Conservation (phyloP, 2,797 vertebrate species). For the Notoglanidium macrostoma region DNA sequence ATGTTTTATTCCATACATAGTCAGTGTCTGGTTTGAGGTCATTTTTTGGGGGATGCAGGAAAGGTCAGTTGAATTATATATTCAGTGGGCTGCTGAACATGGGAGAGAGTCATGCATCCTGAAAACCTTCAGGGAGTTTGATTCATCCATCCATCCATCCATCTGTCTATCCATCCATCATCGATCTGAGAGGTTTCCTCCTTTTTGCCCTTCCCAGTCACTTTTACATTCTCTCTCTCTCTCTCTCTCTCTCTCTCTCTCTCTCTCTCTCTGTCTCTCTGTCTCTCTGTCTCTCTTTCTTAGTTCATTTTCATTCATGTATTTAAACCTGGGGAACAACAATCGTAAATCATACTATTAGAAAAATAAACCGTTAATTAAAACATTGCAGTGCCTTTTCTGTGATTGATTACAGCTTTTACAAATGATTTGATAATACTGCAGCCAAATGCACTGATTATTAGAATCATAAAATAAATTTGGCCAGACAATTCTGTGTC, state of each 20-base stretch:
- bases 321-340: neutral
- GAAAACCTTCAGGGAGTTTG: constrained; percentile 20
- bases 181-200: neutral
- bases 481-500: neutral
- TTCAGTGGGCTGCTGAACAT: neutral
- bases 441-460: neutral
- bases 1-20: neutral
- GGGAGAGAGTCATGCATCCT: neutral
- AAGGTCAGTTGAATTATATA: constrained; percentile 15
- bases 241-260: neutral
- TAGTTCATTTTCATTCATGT: neutral
- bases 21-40: neutral
- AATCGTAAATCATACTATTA: neutral
- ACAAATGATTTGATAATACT: neutral
- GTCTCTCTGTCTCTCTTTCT: neutral
- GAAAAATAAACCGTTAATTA: neutral
- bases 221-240: neutral
- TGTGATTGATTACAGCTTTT: neutral
- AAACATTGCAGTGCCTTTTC: neutral
- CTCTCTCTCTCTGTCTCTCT: neutral
- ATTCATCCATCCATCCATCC: constrained; percentile 18
- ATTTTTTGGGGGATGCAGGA: constrained; percentile 4
- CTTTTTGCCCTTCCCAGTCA: constrained; percentile 12
- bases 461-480: neutral
- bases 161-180: constrained; percentile 6